phyloP scores from a whole-genome alignment of 2,797 vertebrate species.

The Micrastur ruficollis region DNA sequence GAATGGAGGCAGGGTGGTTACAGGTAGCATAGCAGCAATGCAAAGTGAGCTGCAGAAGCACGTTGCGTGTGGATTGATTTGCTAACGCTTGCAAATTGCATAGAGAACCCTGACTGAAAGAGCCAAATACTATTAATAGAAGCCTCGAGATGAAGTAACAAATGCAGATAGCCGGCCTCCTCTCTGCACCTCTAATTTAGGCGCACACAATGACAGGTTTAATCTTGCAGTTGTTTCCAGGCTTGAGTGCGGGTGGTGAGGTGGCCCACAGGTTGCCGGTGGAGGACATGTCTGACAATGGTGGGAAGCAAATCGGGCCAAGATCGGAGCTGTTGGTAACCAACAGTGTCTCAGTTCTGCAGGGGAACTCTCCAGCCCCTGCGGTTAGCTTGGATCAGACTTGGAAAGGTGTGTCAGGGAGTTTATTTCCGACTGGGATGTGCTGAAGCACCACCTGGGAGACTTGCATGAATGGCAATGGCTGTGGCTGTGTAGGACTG shows the following conservation, averaged over 20 bases:
- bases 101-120: background rate
- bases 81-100: rapidly evolving
- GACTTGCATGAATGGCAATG: background rate
- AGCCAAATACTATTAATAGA: slow-evolving; percentile 29
- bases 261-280: background rate
- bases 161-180: background rate
- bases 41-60: background rate
- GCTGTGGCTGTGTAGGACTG: background rate
- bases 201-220: background rate
- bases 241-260: background rate
- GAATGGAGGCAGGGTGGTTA: background rate
- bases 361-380: background rate
- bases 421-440: background rate
- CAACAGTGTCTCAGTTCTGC: background rate
- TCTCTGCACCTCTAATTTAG: slow-evolving; percentile 21
- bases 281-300: background rate
- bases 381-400: background rate
- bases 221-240: slow-evolving; percentile 15
- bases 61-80: rapidly evolving
- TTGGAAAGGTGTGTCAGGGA: background rate
- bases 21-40: background rate
- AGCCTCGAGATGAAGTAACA: background rate
- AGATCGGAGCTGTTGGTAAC: background rate
- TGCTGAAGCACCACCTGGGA: background rate
- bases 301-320: background rate